phyloP scores from a whole-genome alignment of 2,888 invertebrate genomes.

The Eilema caniola region DNA sequence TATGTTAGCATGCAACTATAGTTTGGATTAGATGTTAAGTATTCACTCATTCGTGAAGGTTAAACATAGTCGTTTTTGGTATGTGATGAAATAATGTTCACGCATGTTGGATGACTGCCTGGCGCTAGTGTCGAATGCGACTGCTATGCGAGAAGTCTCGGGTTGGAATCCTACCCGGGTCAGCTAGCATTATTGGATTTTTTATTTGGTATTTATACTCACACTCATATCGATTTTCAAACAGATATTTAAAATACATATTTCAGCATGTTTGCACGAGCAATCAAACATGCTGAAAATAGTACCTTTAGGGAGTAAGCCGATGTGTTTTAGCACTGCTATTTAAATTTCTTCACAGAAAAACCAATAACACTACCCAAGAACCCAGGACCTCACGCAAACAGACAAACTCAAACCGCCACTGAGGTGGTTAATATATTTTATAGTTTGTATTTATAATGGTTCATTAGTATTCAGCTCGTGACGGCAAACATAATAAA shows the following conservation, averaged over 20 bases:
- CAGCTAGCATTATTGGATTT: not conserved
- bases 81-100: not conserved
- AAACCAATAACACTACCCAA: not conserved
- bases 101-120: not conserved
- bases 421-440: slow-evolving; percentile 9
- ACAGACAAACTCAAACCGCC: not conserved
- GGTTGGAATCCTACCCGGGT: not conserved
- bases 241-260: not conserved
- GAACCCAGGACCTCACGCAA: not conserved
- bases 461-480: slow-evolving; percentile 54
- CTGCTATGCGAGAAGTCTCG: not conserved
- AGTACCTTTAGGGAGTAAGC: not conserved
- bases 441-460: slow-evolving; percentile 44
- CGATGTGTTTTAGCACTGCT: too few species aligned
- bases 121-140: not conserved
- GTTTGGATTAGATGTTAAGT: not conserved
- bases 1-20: slow-evolving; percentile 2
- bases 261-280: not conserved
- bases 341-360: not conserved
- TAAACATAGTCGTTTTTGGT: not conserved
- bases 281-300: not conserved
- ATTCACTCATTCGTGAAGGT: slow-evolving; percentile 8
- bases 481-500: slow-evolving; percentile 51
- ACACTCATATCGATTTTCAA: too few species aligned
- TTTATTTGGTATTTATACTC: too few species aligned